phyloP scores from a whole-genome alignment of 2,113 vertebrate species.

The Emydocephalus ijimae region DNA sequence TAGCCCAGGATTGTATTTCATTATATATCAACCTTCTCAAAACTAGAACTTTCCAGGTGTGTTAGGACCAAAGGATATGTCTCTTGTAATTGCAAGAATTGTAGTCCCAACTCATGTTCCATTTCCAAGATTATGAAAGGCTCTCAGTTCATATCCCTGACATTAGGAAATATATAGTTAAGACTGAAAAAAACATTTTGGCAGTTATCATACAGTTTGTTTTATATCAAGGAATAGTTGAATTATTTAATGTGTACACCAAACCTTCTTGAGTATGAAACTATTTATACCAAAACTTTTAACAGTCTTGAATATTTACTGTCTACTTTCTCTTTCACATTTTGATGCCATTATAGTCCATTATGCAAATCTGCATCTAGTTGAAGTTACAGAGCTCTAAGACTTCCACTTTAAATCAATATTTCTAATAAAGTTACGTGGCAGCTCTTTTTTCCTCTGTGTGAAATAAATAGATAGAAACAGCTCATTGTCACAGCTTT shows the following conservation, averaged over 20 bases:
- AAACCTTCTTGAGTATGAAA: neutral
- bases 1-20: neutral
- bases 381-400: neutral
- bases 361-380: conserved; percentile 1
- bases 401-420: neutral
- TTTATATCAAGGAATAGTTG: neutral
- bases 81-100: neutral
- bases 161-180: neutral
- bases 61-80: neutral
- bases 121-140: neutral
- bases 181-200: neutral
- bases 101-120: neutral
- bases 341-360: conserved; percentile 11
- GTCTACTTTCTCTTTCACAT: neutral
- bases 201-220: neutral
- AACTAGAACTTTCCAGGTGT: neutral
- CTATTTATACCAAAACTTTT: neutral
- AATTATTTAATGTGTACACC: neutral
- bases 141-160: neutral
- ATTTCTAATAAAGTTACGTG: neutral
- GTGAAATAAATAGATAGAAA: neutral
- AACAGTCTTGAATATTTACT: neutral
- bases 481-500: neutral
- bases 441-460: neutral
- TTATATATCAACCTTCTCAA: neutral